These are phyloP conservation scores for Heterodera carotae DNA, from an alignment of 1,140 invertebrate species.

Conservation along the genomic window DNA sequence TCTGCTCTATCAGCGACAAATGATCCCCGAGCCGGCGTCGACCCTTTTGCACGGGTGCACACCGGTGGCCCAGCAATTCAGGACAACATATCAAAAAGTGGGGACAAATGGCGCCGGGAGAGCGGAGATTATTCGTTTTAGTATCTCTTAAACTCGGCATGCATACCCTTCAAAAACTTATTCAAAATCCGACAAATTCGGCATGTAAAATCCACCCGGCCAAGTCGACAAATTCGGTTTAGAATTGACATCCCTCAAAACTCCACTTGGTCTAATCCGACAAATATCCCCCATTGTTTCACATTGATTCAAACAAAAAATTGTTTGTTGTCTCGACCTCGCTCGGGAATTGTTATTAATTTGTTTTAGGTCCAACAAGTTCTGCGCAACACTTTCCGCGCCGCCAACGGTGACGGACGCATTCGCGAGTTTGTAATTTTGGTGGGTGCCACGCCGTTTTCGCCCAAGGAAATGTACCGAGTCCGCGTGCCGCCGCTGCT, in stretches of 20 bases:
- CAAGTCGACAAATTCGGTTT: too few species aligned
- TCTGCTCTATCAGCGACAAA: constrained; percentile 41
- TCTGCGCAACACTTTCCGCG: constrained; percentile 29
- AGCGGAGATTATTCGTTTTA: too few species aligned
- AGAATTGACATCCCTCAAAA: too few species aligned
- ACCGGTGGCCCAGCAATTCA: constrained; percentile 16
- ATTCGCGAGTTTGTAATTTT: constrained; percentile 37
- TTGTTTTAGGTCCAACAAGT: constrained; percentile 27
- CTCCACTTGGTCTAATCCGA: too few species aligned
- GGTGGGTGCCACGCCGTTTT: constrained; percentile 34
- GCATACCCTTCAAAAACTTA: too few species aligned
- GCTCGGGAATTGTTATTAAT: too few species aligned
- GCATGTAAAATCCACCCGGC: too few species aligned
- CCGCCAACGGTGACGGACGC: constrained; percentile 19
- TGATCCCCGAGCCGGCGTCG: constrained; percentile 35
- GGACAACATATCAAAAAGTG: constrained; percentile 22
- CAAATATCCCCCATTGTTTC: too few species aligned
- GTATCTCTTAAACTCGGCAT: too few species aligned
- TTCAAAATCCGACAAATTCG: too few species aligned
- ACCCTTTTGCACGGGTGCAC: constrained; percentile 8
- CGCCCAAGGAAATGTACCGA: constrained; percentile 37
- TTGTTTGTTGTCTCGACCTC: too few species aligned
- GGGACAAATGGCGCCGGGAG: neutral
- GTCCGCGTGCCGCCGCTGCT: constrained; percentile 13
- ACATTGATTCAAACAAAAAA: too few species aligned